Conservation (phyloP, 1,140 invertebrate genomes). For the Calephelis virginiensis region DNA sequence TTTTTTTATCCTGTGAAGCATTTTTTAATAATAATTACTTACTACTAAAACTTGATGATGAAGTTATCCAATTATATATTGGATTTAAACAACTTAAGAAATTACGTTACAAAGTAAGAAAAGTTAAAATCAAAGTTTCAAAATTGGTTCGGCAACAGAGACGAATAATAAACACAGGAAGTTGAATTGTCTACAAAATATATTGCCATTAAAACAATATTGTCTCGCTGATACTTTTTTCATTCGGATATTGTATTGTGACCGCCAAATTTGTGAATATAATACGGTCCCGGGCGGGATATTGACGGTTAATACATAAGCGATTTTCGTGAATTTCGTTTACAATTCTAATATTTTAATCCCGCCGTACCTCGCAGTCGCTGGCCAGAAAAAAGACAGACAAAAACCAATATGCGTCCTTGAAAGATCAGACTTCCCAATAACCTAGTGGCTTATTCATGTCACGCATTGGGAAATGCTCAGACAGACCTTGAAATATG, state of each 20-base stretch:
- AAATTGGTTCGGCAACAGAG: background rate
- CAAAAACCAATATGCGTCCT: constrained; percentile 47
- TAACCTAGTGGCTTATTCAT: constrained; percentile 50
- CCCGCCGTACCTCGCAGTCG: constrained; percentile 29
- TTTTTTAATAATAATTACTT: too few relatives aligned
- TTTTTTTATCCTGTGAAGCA: too few relatives aligned
- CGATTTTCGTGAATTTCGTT: constrained; percentile 55
- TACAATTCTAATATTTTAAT: constrained; percentile 52
- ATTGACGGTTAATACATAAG: constrained; percentile 50
- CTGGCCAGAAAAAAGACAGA: constrained; percentile 32
- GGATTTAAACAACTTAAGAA: too few relatives aligned
- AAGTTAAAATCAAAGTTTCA: too few relatives aligned
- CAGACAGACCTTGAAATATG: constrained; percentile 1
- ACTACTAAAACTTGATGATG: too few relatives aligned
- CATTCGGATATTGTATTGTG: constrained; percentile 37
- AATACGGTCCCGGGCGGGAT: constrained; percentile 43
- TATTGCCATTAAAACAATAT: constrained; percentile 17
- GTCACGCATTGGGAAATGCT: constrained; percentile 4
- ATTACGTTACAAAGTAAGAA: too few relatives aligned
- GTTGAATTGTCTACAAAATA: background rate
- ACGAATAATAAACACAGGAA: constrained; percentile 8
- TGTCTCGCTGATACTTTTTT: constrained; percentile 30
- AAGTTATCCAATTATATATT: too few relatives aligned
- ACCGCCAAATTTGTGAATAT: constrained; percentile 54
- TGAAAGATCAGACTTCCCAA: constrained; percentile 46